Evolutionary conservation across 2,797 vertebrate genomes (phyloP), one percentile per base, ranked within the genome.

Genomic region (Pseudochaenichthys georgianus): DNA sequence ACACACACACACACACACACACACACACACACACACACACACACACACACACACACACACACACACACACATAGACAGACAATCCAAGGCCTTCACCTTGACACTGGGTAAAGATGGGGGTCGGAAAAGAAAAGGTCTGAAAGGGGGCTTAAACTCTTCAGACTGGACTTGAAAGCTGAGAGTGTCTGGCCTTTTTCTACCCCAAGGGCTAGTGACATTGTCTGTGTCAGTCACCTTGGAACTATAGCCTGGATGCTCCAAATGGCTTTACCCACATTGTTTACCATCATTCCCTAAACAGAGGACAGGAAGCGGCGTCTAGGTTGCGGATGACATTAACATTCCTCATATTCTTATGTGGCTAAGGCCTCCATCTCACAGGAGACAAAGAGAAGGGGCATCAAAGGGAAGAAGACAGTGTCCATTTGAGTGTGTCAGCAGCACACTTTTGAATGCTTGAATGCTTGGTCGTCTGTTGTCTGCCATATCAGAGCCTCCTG

Each of bases 361-460:
- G 90, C 88, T 90, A 78, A 92, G 95, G 93, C 93, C 95, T 91
- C 80, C 82, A 91, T 86, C 94, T 96, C 77, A 68, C 48, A 3
- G 81, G 76, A 89, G 75, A 96, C 95, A 95, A 95, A 94, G 83
- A 70, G 53, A 68, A 43, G 90, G 92, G 94, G 94, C 94, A 95
- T 97, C 96, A 96, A 95, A 96, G 95, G 81, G 8, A 61, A 65
- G 8, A 61, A 65, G 74, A 65, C 17, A 5, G 28, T 78, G 86
- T 75, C 86, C 69, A 86, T 89, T 77, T 81, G 77, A 88, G 82
- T 85, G 83, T 82, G 76, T 81, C 75, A 60, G 74, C 74, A 53
- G 70, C 75, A 21, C 65, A 38, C 50, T 67, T 45, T 42, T 55
- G 64, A 75, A 76, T 76, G 73, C 80, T 38, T 38, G 34, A 38